Percentiles rank a stretch among this genome's conserved stretches.
Evolutionary conservation across 1,140 invertebrate species (phyloP).

Genomic region (Berghia stephanieae): DNA sequence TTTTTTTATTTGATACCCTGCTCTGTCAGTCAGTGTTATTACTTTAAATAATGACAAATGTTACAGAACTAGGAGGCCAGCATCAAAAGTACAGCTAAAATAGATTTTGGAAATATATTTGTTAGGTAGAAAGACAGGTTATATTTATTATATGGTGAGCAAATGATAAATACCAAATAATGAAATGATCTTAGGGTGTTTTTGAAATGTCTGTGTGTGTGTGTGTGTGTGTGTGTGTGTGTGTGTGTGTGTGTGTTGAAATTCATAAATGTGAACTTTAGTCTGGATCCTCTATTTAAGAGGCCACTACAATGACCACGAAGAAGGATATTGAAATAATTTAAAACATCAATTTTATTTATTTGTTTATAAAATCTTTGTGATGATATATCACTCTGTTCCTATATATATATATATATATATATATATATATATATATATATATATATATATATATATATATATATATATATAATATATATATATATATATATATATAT

Average conservation of each 20-base stretch:
- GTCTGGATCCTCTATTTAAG: too few relatives aligned
- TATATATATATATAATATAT: too few relatives aligned
- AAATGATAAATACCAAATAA: background rate
- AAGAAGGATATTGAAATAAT: slow-evolving; percentile 51
- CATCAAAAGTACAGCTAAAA: background rate
- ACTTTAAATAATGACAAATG: background rate
- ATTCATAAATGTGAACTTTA: too few relatives aligned
- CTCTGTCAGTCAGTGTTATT: background rate
- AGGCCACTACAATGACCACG: too few relatives aligned
- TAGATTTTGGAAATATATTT: too few relatives aligned
- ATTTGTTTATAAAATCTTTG: slow-evolving; percentile 56
- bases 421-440: too few relatives aligned
- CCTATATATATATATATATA: background rate
- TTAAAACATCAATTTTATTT: slow-evolving; percentile 52
- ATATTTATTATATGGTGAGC: too few relatives aligned
- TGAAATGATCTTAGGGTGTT: background rate
- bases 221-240: background rate
- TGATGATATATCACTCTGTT: slow-evolving; percentile 12
- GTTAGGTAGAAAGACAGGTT: too few relatives aligned
- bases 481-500: too few relatives aligned
- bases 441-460: too few relatives aligned
- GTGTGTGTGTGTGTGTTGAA: slow-evolving; percentile 2
- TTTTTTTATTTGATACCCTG: slow-evolving; percentile 54
- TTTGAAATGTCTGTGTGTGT: background rate
- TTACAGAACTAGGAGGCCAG: background rate